Evolutionary conservation across 2,113 vertebrate species (phyloP), one percentile per base, ranked within the genome.

Genomic region (Campylomormyrus tamandua): DNA sequence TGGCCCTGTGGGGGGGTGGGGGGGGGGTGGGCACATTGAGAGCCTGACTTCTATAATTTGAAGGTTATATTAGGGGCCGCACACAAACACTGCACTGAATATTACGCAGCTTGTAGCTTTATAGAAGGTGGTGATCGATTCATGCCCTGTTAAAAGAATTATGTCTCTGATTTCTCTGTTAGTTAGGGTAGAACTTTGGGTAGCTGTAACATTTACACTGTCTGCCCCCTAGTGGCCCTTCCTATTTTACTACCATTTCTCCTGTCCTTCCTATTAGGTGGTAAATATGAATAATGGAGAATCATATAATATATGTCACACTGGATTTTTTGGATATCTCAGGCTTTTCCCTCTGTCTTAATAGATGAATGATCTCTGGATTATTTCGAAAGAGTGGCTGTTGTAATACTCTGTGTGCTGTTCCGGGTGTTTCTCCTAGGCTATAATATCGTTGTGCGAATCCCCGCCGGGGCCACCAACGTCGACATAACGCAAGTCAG

Each of bases 401-500:
- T 8, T 21, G 24, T 49, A 45, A 46, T 45, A 3, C 42, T 48
- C 9, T 5, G 7, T 77, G 50, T 83, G 49, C 83, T 70, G 2
- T 1, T 77, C 39, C 48, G 42, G 45, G 15, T 31, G 6, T n/a
- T 83, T 42, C 24, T 77, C 87, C 5, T 91, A 99, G 98, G 98
- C 92, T 99, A 99, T 94, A 99, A 98, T 90, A 93, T 96, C 3
- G 94, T 99, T 90, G 97, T 98, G 88, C 96, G 96, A 91, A 99
- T 99, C 94, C 98, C 98, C 53, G 94, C 95, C n/a, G 98, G 98
- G 94, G 98, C 98, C 90, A 99, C 97, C 90, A 98, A 98, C 92
- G 97, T 99, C 91, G 98, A 99, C 90, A 95, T 99, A 94, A 96
- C 84, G 89, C 98, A 99, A 93, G 96, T 98, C 95, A 99, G 98